Evolutionary conservation across 2,888 invertebrate genomes (phyloP).

Genomic region (Dolichomitus sp.): DNA sequence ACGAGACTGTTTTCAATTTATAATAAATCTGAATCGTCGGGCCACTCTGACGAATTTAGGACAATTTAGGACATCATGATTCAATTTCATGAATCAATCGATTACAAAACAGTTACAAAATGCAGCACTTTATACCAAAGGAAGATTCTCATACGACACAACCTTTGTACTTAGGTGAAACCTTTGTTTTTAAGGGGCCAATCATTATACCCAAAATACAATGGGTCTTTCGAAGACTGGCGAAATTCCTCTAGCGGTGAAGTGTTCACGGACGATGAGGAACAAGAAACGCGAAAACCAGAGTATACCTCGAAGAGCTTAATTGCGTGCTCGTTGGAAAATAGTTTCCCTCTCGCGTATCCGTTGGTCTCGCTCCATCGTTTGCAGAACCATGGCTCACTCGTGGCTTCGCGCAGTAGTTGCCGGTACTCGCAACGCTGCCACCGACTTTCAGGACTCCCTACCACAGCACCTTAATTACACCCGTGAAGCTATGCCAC

Average conservation of each 20-base stretch:
- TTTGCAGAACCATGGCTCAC: not conserved
- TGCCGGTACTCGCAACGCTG: constrained; percentile 21
- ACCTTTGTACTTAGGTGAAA: not conserved
- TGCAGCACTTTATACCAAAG: too few relatives aligned
- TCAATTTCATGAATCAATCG: too few relatives aligned
- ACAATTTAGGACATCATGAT: too few relatives aligned
- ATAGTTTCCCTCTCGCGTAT: constrained; percentile 33
- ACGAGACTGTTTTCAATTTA: too few relatives aligned
- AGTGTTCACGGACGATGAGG: constrained; percentile 6
- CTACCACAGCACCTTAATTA: constrained; percentile 61
- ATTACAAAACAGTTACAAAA: too few relatives aligned
- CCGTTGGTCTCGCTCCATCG: constrained; percentile 18
- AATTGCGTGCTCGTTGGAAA: constrained; percentile 43
- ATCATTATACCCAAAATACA: not conserved
- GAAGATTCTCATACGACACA: too few relatives aligned
- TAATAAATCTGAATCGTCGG: too few relatives aligned
- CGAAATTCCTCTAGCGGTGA: not conserved
- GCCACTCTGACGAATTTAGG: too few relatives aligned
- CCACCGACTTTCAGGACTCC: constrained; percentile 40
- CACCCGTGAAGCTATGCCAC: constrained; percentile 56
- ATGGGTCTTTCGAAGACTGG: not conserved
- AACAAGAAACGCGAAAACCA: constrained; percentile 39
- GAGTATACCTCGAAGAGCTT: constrained; percentile 31
- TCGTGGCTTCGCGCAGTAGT: constrained; percentile 9
- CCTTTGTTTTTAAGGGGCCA: not conserved